Evolutionary conservation across 2,797 vertebrate genomes (phyloP), one percentile per base, ranked within the genome.

Genomic region (Sebastes hubbsi): DNA sequence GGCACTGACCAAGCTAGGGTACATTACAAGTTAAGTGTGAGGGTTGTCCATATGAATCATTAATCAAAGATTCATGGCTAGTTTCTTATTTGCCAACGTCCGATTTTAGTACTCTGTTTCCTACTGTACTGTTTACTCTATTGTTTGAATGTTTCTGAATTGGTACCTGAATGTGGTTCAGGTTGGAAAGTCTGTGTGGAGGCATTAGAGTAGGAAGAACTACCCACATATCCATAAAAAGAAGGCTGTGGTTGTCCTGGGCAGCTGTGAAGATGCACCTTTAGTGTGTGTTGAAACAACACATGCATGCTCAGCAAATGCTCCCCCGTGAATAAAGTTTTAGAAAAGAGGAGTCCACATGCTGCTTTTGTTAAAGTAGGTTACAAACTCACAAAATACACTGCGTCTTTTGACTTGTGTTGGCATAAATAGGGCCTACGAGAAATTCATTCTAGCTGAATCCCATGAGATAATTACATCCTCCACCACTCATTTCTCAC

Each of bases 381-480:
- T 81, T 87, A 66, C n/a, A 46, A 82, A 78, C 78, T 77, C 16
- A 46, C 16, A 46, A 72, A 75, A 69, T 2, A 16, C 20, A 3
- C 61, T 2, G 18, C 8, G 1, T 85, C 83, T 81, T 67, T 54
- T 24, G 73, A 76, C 70, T 66, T 1, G 8, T 2, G 64, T 62
- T 58, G 68, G 63, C 74, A 73, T 20, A 71, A 90, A 79, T 64
- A 18, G 58, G 72, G 66, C 56, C 81, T 25, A 12, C 1, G 18
- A 80, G 56, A 63, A 86, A 85, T 70, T 46, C 36, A 82, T 86
- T 84, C 85, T 13, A 18, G 65, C 73, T 1, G 52, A 81, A 76
- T 92, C 87, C 81, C 67, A 6, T 1, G 75, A 78, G 88, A 85
- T 80, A 83, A 90, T 81, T 56, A 69, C 32, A 20, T 77, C 73